phyloP scores from a whole-genome alignment of 2,888 invertebrate species.

The Epinotia brunnichana region DNA sequence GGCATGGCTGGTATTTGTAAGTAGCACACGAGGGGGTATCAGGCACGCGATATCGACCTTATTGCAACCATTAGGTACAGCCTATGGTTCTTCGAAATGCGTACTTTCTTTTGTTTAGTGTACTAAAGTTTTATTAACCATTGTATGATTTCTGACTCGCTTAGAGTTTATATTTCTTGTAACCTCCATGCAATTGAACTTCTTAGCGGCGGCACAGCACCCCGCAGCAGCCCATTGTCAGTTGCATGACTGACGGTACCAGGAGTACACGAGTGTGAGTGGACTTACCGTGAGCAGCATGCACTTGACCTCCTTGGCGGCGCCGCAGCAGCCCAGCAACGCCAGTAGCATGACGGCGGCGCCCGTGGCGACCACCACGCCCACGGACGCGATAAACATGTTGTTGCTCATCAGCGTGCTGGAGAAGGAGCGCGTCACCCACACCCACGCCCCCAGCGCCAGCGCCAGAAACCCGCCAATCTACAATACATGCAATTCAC shows the following conservation, averaged over 20 bases:
- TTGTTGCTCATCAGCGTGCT: constrained; percentile 93
- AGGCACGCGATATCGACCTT: constrained; percentile 38
- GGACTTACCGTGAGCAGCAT: constrained; percentile 93
- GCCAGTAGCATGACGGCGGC: constrained; percentile 91
- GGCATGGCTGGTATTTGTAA: constrained; percentile 6
- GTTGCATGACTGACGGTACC: constrained; percentile 91
- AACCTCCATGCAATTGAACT: constrained; percentile 96
- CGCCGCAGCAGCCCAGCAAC: constrained; percentile 96
- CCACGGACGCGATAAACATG: constrained; percentile 93
- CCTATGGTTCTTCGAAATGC: constrained; percentile 6
- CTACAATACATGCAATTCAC: constrained; percentile 70
- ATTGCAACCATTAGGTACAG: not conserved
- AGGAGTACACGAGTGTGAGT: constrained; percentile 65
- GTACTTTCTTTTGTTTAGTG: not conserved
- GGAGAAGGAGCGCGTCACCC: constrained; percentile 92
- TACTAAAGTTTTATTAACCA: not conserved
- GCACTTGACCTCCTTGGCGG: constrained; percentile 96
- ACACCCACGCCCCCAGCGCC: constrained; percentile 91
- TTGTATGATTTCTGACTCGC: not conserved
- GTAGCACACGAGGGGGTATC: constrained; percentile 7
- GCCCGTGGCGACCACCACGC: constrained; percentile 92
- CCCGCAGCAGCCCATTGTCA: constrained; percentile 90
- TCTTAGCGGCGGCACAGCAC: constrained; percentile 95
- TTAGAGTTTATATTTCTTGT: constrained; percentile 64
- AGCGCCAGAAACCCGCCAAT: constrained; percentile 89